A percentile compares a stretch with the other conserved stretches of the same genome.
These are phyloP conservation scores for Zenarchopterus dispar DNA, from an alignment of 2,797 vertebrate genomes.

Conservation along the genomic window DNA sequence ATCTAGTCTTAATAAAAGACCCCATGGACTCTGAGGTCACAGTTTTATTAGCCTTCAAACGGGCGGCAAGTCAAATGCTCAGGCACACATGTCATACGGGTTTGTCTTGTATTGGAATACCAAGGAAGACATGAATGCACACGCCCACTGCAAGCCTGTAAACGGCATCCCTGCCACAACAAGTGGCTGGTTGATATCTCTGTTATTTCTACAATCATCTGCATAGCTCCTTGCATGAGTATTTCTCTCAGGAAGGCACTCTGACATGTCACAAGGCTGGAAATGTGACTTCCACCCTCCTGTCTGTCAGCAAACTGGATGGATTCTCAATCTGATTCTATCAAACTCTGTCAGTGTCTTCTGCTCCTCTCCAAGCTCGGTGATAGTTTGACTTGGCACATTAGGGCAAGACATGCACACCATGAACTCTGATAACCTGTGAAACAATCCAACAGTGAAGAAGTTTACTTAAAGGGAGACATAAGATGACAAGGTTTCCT, in stretches of 20 bases:
- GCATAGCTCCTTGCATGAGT: neutral
- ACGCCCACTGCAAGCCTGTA: neutral
- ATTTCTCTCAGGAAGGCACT: constrained; percentile 10
- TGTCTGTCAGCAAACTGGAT: constrained; percentile 21
- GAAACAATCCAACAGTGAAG: neutral
- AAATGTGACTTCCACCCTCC: constrained; percentile 29
- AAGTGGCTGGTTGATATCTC: constrained; percentile 10
- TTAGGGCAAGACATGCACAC: neutral
- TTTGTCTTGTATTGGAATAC: constrained; percentile 5
- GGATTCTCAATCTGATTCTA: constrained; percentile 4
- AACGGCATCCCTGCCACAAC: neutral
- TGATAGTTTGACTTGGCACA: neutral
- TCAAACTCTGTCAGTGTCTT: constrained; percentile 11
- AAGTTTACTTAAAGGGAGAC: neutral
- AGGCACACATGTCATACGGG: constrained; percentile 2
- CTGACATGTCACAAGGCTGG: constrained; percentile 33
- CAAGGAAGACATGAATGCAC: constrained; percentile 5
- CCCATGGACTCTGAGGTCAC: constrained; percentile 52
- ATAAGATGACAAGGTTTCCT: neutral
- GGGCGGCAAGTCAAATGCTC: constrained; percentile 23
- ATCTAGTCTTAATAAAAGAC: constrained; percentile 61
- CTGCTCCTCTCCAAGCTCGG: neutral
- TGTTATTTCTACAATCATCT: constrained; percentile 37
- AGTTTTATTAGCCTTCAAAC: constrained; percentile 17
- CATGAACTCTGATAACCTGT: constrained; percentile 1